Base-by-base conservation (phyloP, 2,113 vertebrate genomes). In the Polypterus senegalus region DNA sequence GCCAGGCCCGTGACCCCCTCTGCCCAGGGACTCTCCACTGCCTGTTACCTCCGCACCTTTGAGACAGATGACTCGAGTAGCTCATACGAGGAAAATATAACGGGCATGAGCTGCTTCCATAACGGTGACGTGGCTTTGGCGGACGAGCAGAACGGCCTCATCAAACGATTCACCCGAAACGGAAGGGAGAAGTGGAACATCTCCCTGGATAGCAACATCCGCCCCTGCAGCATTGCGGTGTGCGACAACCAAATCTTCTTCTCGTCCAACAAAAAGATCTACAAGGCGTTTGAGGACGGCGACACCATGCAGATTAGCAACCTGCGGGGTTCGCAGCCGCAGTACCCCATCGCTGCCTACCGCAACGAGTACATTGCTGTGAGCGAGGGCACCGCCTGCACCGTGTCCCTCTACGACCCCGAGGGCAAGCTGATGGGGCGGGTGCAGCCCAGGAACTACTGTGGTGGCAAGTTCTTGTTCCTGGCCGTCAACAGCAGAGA, bases 401-500 rank as follows among this genome's bases (percentile, higher is more conserved):
- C 58, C 5, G n/a, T 71, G 46, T 67, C 66, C 11, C 67, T 70
- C 9, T 70, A 68, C 11, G 58, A 55, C 45, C 27, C 66, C n/a
- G 43, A 54, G 6, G 70, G 68, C 3, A 3, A 4, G 3, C 62
- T 60, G 3, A 47, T 65, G 48, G 64, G 49, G 55, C 67, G 70
- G 51, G 59, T 74, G 7, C 6, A 63, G 45, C 70, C 68, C 27
- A 2, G 1, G 7, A 52, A 57, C 11, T 67, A 65, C 5, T 5
- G 60, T 2, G 62, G 63, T 1, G 66, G 57, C 6, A 68, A 62
- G 10, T 70, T 72, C 48, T 58, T 71, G 10, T 74, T 74, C 54
- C 47, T 72, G 57, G 68, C 70, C 7, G 46, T 74, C 9, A 74
- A 66, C 43, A 65, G 52, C 47, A 59, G 11, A 45, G 70, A 74